Conservation (phyloP, 1,140 invertebrate genomes). For the Drosophila pseudoobscura region DNA sequence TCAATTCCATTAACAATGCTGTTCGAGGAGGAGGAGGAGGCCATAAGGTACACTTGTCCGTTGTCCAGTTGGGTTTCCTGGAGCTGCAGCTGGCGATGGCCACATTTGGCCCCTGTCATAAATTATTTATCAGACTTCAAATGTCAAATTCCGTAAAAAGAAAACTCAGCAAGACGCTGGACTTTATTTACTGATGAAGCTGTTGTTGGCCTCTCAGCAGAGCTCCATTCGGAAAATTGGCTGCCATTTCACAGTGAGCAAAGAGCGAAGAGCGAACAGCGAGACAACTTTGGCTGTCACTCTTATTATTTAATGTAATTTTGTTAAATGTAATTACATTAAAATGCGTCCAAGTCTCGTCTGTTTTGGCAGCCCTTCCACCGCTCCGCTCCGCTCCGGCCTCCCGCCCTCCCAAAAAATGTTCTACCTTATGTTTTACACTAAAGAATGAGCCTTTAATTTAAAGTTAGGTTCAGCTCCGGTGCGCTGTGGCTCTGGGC, state of each 20-base stretch:
- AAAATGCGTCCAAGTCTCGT: conserved; percentile 40
- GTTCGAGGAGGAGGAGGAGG: background rate
- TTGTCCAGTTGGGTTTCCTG: background rate
- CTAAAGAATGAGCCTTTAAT: background rate
- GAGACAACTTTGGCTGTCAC: conserved; percentile 10
- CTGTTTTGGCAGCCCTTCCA: too few relatives aligned
- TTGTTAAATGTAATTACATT: conserved; percentile 64
- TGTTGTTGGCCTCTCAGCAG: background rate
- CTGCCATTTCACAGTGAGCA: conserved; percentile 26
- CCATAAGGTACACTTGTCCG: too few relatives aligned
- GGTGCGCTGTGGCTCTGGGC: too few relatives aligned
- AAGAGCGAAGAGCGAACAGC: background rate
- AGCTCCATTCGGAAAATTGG: conserved; percentile 26
- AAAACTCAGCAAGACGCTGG: conserved; percentile 29
- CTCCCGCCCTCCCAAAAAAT: too few relatives aligned
- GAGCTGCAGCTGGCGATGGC: conserved; percentile 18
- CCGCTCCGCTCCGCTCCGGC: too few relatives aligned
- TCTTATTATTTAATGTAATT: conserved; percentile 71
- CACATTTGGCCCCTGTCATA: conserved; percentile 60
- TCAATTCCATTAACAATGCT: conserved; percentile 26
- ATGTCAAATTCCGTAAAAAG: conserved; percentile 66
- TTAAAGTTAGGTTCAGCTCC: background rate
- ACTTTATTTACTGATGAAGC: background rate
- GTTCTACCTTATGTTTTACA: too few relatives aligned
- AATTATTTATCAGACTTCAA: conserved; percentile 71